A percentile compares a stretch with the other conserved stretches of the same genome.
Conservation (phyloP, 2,888 invertebrate genomes). For the Coelopa pilipes region DNA sequence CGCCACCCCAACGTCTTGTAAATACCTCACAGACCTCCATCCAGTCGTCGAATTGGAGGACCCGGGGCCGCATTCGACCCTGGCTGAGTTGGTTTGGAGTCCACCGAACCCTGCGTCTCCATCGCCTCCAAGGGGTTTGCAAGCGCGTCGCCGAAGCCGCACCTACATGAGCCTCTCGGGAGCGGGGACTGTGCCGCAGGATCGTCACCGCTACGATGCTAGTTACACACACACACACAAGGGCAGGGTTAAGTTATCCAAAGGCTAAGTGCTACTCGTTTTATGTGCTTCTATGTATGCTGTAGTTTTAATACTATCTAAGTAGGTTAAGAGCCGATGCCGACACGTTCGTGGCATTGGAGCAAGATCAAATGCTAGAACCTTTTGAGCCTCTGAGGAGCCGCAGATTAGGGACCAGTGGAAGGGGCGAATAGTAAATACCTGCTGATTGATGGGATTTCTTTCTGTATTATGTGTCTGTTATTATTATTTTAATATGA, state of each 20-base stretch:
- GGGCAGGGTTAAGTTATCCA: no score
- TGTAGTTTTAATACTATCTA: no score
- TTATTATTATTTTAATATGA: slow-evolving; percentile 26
- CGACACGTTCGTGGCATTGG: no score
- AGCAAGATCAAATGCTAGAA: not conserved
- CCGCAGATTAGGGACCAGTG: not conserved
- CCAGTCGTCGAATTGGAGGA: not conserved
- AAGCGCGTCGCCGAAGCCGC: not conserved
- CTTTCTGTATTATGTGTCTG: slow-evolving; percentile 47
- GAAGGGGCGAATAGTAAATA: not conserved
- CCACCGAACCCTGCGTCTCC: not conserved
- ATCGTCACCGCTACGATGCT: no score
- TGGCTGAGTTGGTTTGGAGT: slow-evolving; percentile 10
- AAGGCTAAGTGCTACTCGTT: no score
- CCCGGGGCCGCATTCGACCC: slow-evolving; percentile 23
- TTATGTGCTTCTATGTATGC: no score
- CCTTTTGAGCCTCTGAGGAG: not conserved
- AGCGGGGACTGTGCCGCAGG: no score
- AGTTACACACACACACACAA: no score
- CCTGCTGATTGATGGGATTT: slow-evolving; percentile 10
- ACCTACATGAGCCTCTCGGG: slow-evolving; percentile 15
- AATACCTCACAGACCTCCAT: not conserved
- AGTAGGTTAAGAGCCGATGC: no score
- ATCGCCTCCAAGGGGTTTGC: no score
- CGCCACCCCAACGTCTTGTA: slow-evolving; percentile 1